These are phyloP conservation scores for Vidua chalybeata DNA, from an alignment of 2,113 vertebrate genomes.

Conservation along the genomic window DNA sequence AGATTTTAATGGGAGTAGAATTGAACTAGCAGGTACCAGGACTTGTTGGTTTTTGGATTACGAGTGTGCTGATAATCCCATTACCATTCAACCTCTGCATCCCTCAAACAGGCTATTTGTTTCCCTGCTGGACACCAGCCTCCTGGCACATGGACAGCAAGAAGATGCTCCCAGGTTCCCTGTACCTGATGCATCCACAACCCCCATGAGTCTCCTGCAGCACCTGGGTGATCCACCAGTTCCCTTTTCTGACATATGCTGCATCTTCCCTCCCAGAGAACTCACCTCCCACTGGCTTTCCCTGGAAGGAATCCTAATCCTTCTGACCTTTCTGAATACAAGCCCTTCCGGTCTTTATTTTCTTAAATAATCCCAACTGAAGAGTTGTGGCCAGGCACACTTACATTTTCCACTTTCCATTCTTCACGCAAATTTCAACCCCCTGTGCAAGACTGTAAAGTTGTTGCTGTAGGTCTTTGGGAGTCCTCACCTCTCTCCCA, in stretches of 20 bases:
- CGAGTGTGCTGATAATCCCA: background rate
- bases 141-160: rapidly evolving
- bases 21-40: background rate
- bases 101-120: background rate
- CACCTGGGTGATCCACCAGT: background rate
- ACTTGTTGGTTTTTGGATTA: background rate
- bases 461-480: background rate
- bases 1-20: background rate
- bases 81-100: background rate
- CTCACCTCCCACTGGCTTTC: background rate
- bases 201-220: background rate
- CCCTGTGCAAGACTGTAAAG: background rate
- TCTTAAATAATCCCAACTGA: background rate
- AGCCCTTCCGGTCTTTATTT: background rate
- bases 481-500: background rate
- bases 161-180: background rate
- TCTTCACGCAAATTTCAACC: background rate
- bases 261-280: background rate
- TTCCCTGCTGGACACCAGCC: background rate
- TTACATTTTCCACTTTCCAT: background rate
- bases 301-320: background rate
- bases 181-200: rapidly evolving
- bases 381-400: background rate
- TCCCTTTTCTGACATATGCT: background rate
- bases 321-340: background rate